Percentiles rank a stretch among this genome's conserved stretches.
phyloP scores from a whole-genome alignment of 2,797 vertebrate species.

The Parauchenoglanis punctatus region DNA sequence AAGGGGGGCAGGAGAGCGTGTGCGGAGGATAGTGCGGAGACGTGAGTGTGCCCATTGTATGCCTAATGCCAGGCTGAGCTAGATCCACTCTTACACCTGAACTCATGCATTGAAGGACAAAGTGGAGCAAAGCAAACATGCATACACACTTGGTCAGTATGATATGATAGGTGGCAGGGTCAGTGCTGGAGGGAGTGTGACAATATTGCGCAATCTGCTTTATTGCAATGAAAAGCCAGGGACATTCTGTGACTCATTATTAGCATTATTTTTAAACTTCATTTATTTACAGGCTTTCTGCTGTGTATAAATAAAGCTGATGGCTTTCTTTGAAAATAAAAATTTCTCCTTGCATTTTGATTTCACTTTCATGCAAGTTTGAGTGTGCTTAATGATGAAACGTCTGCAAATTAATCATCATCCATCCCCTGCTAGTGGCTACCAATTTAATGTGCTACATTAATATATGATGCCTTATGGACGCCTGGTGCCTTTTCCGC shows the following conservation, averaged over 20 bases:
- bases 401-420: conserved; percentile 18
- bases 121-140: conserved; percentile 63
- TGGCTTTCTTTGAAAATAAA: not conserved
- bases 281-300: not conserved
- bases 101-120: conserved; percentile 45
- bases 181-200: conserved; percentile 32
- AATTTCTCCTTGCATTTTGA: not conserved
- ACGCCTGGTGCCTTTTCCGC: conserved; percentile 30
- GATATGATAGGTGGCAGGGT: conserved; percentile 33
- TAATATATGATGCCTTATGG: conserved; percentile 41
- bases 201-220: conserved; percentile 35
- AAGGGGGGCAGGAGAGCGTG: conserved; percentile 45
- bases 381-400: conserved; percentile 6
- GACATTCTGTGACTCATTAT: not conserved
- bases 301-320: not conserved
- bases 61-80: conserved; percentile 74
- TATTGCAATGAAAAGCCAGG: conserved; percentile 37
- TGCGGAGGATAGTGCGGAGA: conserved; percentile 7
- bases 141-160: conserved; percentile 57
- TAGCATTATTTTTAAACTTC: not conserved
- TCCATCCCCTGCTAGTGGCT: not conserved
- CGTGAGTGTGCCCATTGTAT: conserved; percentile 67
- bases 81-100: conserved; percentile 45
- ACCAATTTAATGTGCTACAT: conserved; percentile 36
- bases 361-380: not conserved